Evolutionary conservation across 2,113 vertebrate genomes (phyloP).

Genomic region (Todiramphus chloris): DNA sequence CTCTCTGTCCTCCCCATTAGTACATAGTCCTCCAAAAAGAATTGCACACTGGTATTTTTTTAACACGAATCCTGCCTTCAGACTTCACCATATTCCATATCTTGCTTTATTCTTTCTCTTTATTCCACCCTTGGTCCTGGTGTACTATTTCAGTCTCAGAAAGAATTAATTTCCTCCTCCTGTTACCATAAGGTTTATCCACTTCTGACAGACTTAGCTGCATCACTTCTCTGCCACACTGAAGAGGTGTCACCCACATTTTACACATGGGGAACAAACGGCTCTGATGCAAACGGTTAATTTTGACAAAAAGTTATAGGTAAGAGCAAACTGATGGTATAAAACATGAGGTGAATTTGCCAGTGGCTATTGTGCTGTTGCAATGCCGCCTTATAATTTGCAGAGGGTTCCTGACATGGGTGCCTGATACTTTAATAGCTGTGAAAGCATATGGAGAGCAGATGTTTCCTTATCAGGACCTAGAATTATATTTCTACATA

Average conservation of each 20-base stretch:
- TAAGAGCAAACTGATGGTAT: not conserved
- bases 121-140: not conserved
- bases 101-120: not conserved
- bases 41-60: fast-evolving
- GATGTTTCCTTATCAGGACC: not conserved
- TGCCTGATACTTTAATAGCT: not conserved
- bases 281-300: not conserved
- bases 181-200: not conserved
- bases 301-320: not conserved
- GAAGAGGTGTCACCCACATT: not conserved
- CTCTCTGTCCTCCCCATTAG: fast-evolving
- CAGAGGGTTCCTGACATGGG: not conserved
- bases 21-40: not conserved
- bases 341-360: not conserved
- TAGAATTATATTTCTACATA: not conserved
- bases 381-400: not conserved
- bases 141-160: not conserved
- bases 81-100: fast-evolving
- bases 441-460: not conserved
- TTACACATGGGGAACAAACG: not conserved
- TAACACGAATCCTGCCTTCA: not conserved
- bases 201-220: not conserved
- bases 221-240: not conserved
- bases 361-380: not conserved
- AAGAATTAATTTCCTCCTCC: not conserved